Conservation (phyloP, 1,140 invertebrate genomes). For the Pararge aegeria region DNA sequence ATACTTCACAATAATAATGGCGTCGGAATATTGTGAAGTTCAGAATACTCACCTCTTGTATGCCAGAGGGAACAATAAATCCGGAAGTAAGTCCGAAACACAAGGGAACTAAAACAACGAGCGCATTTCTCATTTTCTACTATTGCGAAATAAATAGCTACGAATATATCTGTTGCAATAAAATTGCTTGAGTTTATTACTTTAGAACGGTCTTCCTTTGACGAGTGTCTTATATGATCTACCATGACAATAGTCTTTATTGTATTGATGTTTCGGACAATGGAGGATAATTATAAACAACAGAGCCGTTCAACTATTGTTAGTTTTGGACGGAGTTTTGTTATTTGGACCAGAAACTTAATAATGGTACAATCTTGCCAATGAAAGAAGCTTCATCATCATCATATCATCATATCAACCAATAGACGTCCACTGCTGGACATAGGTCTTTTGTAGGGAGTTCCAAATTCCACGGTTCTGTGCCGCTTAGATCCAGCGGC, state of each 20-base stretch:
- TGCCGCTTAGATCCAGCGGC: too few relatives aligned
- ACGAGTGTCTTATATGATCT: neutral
- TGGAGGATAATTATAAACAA: neutral
- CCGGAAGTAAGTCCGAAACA: constrained; percentile 49
- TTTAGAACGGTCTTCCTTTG: neutral
- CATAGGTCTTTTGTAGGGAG: too few relatives aligned
- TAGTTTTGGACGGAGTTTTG: neutral
- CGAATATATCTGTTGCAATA: constrained; percentile 16
- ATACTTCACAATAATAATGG: constrained; percentile 7
- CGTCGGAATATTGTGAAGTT: constrained; percentile 22
- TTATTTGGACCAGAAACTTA: neutral
- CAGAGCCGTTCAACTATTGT: neutral
- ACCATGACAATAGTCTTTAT: neutral
- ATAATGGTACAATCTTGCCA: too few relatives aligned
- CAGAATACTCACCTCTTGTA: constrained; percentile 49
- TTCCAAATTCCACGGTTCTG: too few relatives aligned
- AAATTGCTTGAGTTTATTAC: neutral
- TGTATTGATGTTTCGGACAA: neutral
- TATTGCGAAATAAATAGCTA: constrained; percentile 40
- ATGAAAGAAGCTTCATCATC: too few relatives aligned
- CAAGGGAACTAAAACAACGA: constrained; percentile 49
- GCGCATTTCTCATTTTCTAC: constrained; percentile 56
- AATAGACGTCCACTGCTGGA: too few relatives aligned
- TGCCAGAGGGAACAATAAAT: constrained; percentile 46
- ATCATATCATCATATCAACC: too few relatives aligned